Evolutionary conservation across 2,113 vertebrate species (phyloP).

Genomic region (Dicaeum eximium): DNA sequence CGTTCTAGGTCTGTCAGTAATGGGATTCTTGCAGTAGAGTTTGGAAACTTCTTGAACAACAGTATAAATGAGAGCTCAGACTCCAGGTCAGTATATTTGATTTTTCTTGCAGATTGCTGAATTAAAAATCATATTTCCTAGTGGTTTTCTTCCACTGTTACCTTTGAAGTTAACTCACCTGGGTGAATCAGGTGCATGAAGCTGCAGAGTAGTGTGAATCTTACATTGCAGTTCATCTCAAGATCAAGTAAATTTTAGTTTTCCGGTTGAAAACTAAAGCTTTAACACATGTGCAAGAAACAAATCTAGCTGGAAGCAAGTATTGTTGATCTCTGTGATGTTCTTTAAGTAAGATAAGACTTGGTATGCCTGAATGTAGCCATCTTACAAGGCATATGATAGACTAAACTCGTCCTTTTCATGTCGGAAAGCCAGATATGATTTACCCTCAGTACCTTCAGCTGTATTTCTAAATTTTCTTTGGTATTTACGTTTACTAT

Average conservation of each 20-base stretch:
- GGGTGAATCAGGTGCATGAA: neutral
- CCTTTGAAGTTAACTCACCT: neutral
- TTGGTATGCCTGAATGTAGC: neutral
- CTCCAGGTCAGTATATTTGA: slow-evolving; percentile 73
- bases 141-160: neutral
- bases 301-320: neutral
- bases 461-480: neutral
- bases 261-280: neutral
- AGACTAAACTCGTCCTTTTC: neutral
- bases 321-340: neutral
- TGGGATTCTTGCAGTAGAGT: slow-evolving; percentile 81
- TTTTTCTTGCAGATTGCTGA: neutral
- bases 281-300: neutral
- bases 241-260: neutral
- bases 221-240: neutral
- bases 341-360: neutral
- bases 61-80: slow-evolving; percentile 74
- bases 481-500: neutral
- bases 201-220: neutral
- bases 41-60: slow-evolving; percentile 78
- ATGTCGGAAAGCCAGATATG: neutral
- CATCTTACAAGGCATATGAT: neutral
- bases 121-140: neutral
- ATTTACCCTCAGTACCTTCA: neutral
- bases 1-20: slow-evolving; percentile 77